Evolutionary conservation across 2,113 vertebrate species (phyloP).

Genomic region (Acrocephalus arundinaceus): DNA sequence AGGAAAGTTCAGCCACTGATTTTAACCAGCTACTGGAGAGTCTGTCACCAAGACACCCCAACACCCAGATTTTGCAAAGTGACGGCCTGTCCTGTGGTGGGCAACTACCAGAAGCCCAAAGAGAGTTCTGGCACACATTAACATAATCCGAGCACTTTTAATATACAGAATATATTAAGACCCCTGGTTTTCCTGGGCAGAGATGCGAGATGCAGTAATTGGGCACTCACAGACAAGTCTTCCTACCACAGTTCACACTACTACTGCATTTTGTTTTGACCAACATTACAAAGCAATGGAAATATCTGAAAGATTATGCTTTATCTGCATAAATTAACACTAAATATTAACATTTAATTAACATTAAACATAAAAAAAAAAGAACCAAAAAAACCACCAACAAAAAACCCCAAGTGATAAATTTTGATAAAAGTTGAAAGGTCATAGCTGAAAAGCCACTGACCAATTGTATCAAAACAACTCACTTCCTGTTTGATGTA

Average conservation of each 20-base stretch:
- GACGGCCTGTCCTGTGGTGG: not conserved
- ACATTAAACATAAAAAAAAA: not conserved
- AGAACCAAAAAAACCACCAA: fast-evolving
- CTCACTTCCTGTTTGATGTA: not conserved
- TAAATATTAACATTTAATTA: not conserved
- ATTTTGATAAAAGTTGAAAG: not conserved
- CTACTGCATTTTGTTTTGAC: not conserved
- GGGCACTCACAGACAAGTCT: not conserved
- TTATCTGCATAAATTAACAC: not conserved
- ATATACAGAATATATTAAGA: not conserved
- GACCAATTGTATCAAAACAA: not conserved
- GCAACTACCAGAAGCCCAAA: not conserved
- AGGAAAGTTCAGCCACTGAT: not conserved
- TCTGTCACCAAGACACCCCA: not conserved
- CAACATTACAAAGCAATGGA: not conserved
- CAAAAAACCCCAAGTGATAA: not conserved
- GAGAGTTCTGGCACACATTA: not conserved
- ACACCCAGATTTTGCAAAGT: not conserved
- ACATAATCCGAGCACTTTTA: fast-evolving
- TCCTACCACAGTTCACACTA: not conserved
- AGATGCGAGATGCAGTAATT: not conserved
- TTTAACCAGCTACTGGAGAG: not conserved
- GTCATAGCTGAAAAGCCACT: not conserved
- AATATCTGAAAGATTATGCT: not conserved
- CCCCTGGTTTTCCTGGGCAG: not conserved